These are phyloP conservation scores for Gymnoscopelus braueri DNA, from an alignment of 2,797 vertebrate genomes.

Conservation along the genomic window DNA sequence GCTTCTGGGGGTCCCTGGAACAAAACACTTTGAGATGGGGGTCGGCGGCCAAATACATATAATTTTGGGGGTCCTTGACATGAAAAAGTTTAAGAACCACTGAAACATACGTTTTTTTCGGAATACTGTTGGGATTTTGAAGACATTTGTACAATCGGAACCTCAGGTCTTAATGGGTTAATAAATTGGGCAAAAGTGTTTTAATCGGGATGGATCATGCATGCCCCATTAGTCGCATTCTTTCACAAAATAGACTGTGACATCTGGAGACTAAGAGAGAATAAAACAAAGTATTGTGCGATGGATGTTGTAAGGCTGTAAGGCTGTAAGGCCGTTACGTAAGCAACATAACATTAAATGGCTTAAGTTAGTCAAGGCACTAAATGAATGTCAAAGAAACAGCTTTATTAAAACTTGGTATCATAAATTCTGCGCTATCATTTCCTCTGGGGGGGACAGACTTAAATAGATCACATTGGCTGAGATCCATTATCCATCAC, in stretches of 20 bases:
- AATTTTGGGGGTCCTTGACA: no score
- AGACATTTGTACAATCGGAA: no score
- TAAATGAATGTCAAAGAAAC: constrained; percentile 58
- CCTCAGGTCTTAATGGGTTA: background rate
- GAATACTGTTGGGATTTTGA: no score
- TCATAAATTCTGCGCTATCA: constrained; percentile 66
- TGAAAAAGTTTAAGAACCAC: no score
- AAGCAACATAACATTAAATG: constrained; percentile 41
- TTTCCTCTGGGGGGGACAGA: constrained; percentile 72
- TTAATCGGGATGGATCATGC: constrained; percentile 4
- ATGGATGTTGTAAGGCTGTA: constrained; percentile 17
- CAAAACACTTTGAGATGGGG: no score
- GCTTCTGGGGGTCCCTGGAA: no score
- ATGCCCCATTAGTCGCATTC: constrained; percentile 2
- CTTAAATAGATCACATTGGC: constrained; percentile 76
- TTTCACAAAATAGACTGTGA: constrained; percentile 19
- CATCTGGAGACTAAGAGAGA: constrained; percentile 15
- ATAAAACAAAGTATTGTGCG: constrained; percentile 11
- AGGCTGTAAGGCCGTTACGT: constrained; percentile 3
- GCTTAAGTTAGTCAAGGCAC: constrained; percentile 35
- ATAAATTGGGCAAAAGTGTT: constrained; percentile 26
- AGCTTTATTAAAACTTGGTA: constrained; percentile 53
- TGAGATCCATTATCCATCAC: constrained; percentile 79
- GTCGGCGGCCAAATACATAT: no score
- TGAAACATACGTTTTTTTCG: no score